Percentiles rank a stretch among this genome's conserved stretches.
These are phyloP conservation scores for Bombus breviceps DNA, from an alignment of 1,140 invertebrate species.

Conservation along the genomic window DNA sequence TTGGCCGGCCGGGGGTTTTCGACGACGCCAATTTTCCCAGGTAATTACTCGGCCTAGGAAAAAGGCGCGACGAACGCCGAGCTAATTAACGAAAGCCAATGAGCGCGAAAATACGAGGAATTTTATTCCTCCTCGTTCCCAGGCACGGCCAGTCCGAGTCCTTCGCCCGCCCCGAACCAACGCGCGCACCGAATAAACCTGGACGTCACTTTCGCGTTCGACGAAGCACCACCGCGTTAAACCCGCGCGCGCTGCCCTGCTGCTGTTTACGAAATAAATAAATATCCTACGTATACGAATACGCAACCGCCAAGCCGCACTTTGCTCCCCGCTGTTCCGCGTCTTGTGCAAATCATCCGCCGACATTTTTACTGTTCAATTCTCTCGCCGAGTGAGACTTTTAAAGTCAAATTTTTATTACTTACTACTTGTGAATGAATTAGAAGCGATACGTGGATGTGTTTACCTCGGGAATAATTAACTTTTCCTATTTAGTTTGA, in stretches of 20 bases:
- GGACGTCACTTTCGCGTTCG: constrained; percentile 63
- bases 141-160: no score
- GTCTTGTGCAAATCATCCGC: no score
- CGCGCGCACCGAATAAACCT: constrained; percentile 46
- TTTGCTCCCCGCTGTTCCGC: no score
- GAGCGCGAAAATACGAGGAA: constrained; percentile 42
- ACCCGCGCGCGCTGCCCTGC: not conserved
- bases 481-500: not conserved
- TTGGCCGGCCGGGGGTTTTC: not conserved
- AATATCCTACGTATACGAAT: not conserved
- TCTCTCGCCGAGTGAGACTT: not conserved
- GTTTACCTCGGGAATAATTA: not conserved
- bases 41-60: constrained; percentile 24
- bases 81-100: constrained; percentile 44
- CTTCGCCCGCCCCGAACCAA: not conserved
- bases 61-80: constrained; percentile 24
- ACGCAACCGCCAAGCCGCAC: no score
- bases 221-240: not conserved
- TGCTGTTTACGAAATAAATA: constrained; percentile 64
- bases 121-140: constrained; percentile 19
- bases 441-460: not conserved
- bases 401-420: no score
- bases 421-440: not conserved
- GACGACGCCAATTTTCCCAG: constrained; percentile 34
- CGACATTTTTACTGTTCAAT: constrained; percentile 1